Percentiles rank a stretch among this genome's conserved stretches.
phyloP scores from a whole-genome alignment of 2,113 vertebrate species.

The Coturnix japonica region DNA sequence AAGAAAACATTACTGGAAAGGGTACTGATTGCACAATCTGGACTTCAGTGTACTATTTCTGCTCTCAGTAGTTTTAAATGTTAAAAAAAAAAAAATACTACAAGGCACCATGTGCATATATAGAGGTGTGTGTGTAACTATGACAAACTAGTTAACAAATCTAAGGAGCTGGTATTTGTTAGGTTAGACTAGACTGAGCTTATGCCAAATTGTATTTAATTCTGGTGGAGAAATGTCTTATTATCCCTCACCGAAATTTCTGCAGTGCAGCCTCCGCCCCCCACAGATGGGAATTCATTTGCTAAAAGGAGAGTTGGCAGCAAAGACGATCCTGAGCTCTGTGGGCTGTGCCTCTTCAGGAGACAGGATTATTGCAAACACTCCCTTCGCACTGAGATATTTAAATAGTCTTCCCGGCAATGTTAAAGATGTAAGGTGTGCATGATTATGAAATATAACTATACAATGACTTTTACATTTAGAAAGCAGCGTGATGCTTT shows the following conservation, averaged over 20 bases:
- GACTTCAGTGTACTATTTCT: neutral
- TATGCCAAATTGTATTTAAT: slow-evolving; percentile 27
- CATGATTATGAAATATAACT: slow-evolving; percentile 38
- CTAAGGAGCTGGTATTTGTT: neutral
- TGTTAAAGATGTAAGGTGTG: slow-evolving; percentile 48
- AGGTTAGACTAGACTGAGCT: slow-evolving; percentile 13
- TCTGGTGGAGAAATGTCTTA: neutral
- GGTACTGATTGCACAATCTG: neutral
- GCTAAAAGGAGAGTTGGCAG: slow-evolving; percentile 60
- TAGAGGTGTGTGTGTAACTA: neutral
- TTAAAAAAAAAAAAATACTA: neutral
- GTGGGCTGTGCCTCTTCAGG: slow-evolving; percentile 51
- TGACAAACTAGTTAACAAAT: neutral
- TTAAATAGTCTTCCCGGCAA: slow-evolving; percentile 56
- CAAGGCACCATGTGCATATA: neutral
- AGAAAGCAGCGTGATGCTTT: neutral
- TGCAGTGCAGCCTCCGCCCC: neutral
- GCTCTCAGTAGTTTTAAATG: neutral
- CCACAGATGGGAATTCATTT: slow-evolving; percentile 52
- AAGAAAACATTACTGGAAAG: neutral
- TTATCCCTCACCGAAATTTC: slow-evolving; percentile 52
- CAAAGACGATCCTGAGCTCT: slow-evolving; percentile 15
- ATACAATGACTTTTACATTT: slow-evolving; percentile 39
- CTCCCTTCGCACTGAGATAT: neutral
- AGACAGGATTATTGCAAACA: slow-evolving; percentile 56